Conservation (phyloP, 1,140 invertebrate species). For the Lordiphosa stackelbergi region DNA sequence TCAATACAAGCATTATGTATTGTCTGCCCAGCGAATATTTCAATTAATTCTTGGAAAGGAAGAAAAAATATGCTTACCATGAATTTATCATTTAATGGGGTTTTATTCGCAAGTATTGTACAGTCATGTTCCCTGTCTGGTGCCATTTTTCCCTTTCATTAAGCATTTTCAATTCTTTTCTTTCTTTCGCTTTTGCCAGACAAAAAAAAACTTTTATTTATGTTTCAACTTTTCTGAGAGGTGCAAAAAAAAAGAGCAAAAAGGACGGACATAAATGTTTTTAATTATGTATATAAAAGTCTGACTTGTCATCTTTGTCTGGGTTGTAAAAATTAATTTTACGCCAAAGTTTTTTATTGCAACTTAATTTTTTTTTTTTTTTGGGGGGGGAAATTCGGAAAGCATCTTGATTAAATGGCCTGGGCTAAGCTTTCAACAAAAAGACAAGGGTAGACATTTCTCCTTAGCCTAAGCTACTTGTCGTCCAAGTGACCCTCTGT, state of each 20-base stretch:
- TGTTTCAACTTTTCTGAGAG: slow-evolving; percentile 46
- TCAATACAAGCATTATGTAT: slow-evolving; percentile 42
- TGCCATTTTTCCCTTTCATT: slow-evolving; percentile 61
- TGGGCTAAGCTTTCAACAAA: slow-evolving; percentile 35
- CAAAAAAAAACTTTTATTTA: slow-evolving; percentile 57
- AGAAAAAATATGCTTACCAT: slow-evolving; percentile 19
- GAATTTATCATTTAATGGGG: slow-evolving; percentile 13
- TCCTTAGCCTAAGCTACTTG: slow-evolving; percentile 9
- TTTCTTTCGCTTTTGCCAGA: slow-evolving; percentile 19
- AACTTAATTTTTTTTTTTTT: slow-evolving; percentile 25
- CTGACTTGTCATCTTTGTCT: slow-evolving; percentile 45
- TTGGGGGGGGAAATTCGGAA: slow-evolving; percentile 2
- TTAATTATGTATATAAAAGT: slow-evolving; percentile 68
- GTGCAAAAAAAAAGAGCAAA: slow-evolving; percentile 27
- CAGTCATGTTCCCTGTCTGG: slow-evolving; percentile 17
- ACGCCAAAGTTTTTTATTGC: slow-evolving; percentile 26
- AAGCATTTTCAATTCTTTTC: slow-evolving; percentile 49
- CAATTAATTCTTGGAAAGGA: slow-evolving; percentile 55
- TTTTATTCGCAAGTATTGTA: slow-evolving; percentile 2
- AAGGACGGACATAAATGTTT: slow-evolving; percentile 31
- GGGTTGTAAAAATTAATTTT: slow-evolving; percentile 54
- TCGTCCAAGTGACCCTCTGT: slow-evolving; percentile 52
- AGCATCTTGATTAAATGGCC: slow-evolving; percentile 36
- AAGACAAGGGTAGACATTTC: slow-evolving; percentile 58
- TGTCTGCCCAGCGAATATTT: slow-evolving; percentile 46